Conservation (phyloP, 2,113 vertebrate genomes). For the Archocentrus centrarchus region DNA sequence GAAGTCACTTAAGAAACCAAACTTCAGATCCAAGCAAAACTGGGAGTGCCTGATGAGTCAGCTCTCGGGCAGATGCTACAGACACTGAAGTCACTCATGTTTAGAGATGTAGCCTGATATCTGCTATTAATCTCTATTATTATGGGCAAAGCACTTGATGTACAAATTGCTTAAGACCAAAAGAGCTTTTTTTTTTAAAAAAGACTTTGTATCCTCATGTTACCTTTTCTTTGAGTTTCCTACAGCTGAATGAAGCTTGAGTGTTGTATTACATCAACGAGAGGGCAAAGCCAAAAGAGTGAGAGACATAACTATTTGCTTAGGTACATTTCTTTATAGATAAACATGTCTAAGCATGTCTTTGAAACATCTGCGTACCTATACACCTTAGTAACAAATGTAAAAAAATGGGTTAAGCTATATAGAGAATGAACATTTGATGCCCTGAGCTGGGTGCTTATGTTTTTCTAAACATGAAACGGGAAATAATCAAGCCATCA, state of each 20-base stretch:
- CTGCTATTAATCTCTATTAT: conserved; percentile 2
- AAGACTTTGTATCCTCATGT: not conserved
- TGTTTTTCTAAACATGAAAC: not conserved
- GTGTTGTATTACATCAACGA: too few species aligned
- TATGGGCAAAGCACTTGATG: not conserved
- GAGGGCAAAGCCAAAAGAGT: not conserved
- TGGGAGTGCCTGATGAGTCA: conserved; percentile 45
- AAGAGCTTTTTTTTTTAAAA: not conserved
- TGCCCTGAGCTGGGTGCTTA: not conserved
- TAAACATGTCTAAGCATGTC: not conserved
- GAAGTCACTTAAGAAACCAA: conserved; percentile 50
- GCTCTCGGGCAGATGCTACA: not conserved
- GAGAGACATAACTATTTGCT: not conserved
- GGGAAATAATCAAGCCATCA: not conserved
- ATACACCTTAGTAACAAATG: not conserved
- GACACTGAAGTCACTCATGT: conserved; percentile 27
- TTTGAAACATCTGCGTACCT: not conserved
- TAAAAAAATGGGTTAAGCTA: not conserved
- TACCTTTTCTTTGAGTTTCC: too few species aligned
- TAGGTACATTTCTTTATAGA: not conserved
- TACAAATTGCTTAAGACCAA: not conserved
- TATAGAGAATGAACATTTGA: not conserved
- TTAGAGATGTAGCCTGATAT: conserved; percentile 9
- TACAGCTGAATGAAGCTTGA: too few species aligned
- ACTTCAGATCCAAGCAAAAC: not conserved